Conservation (phyloP, 2,797 vertebrate genomes). For the Acanthopagrus latus region DNA sequence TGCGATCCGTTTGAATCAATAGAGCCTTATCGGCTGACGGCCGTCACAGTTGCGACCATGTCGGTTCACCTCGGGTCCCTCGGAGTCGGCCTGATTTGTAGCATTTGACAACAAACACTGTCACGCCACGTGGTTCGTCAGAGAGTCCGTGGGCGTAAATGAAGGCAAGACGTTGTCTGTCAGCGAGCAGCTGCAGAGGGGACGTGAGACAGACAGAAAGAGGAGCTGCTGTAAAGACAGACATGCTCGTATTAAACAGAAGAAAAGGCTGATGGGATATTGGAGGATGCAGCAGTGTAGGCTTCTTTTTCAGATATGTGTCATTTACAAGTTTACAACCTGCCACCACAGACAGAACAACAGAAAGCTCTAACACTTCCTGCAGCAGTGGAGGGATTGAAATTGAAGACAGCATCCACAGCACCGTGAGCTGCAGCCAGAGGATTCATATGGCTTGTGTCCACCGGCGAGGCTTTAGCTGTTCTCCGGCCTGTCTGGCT, state of each 20-base stretch:
- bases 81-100: constrained; percentile 78
- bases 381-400: constrained; percentile 33
- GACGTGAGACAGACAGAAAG: constrained; percentile 41
- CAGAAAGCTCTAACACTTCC: constrained; percentile 39
- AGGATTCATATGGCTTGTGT: constrained; percentile 65
- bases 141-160: constrained; percentile 68
- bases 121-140: constrained; percentile 79
- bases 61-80: constrained; percentile 84
- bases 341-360: constrained; percentile 23
- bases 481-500: constrained; percentile 65
- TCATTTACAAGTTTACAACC: constrained; percentile 48
- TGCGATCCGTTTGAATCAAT: constrained; percentile 94
- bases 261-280: constrained; percentile 29
- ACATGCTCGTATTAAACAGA: constrained; percentile 48
- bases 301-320: constrained; percentile 33
- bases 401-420: constrained; percentile 42
- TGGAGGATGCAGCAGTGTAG: background rate
- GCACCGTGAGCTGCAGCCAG: constrained; percentile 51
- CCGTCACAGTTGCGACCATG: constrained; percentile 79
- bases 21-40: constrained; percentile 90
- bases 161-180: constrained; percentile 75
- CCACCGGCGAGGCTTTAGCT: constrained; percentile 65
- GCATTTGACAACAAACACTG: constrained; percentile 80
- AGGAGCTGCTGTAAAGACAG: constrained; percentile 48
- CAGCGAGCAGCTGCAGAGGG: constrained; percentile 54